Percentiles rank a stretch among this genome's conserved stretches.
Conservation (phyloP, 2,113 vertebrate species). For the Ibidorhyncha struthersii region DNA sequence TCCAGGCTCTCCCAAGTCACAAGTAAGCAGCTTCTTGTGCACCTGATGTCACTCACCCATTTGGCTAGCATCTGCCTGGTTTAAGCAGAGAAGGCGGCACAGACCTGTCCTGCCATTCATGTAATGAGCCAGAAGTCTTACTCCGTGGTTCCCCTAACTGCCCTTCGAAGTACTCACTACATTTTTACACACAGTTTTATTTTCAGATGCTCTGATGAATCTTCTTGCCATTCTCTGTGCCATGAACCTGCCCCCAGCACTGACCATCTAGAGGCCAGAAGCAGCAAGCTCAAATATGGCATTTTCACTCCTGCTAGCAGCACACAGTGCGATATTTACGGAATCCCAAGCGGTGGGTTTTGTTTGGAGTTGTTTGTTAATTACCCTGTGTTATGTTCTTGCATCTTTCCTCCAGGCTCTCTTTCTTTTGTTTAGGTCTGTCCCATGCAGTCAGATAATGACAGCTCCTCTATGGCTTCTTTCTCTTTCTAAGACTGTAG, state of each 20-base stretch:
- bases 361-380: not conserved
- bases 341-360: fast-evolving
- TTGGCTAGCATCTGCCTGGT: not conserved
- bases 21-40: not conserved
- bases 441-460: not conserved
- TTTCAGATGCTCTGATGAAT: not conserved
- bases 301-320: not conserved
- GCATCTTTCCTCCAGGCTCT: not conserved
- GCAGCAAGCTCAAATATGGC: not conserved
- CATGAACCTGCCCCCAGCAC: not conserved
- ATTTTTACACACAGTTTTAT: not conserved
- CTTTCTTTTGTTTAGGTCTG: not conserved
- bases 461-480: not conserved
- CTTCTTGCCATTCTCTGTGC: not conserved
- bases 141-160: fast-evolving
- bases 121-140: not conserved
- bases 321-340: not conserved
- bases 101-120: not conserved
- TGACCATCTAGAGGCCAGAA: not conserved
- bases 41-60: not conserved
- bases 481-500: not conserved
- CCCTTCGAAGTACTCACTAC: not conserved
- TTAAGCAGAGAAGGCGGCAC: not conserved
- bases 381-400: not conserved
- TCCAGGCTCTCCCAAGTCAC: not conserved